Evolutionary conservation across 1,140 invertebrate genomes (phyloP), one percentile per base, ranked within the genome.

Genomic region (Achatina immaculata): DNA sequence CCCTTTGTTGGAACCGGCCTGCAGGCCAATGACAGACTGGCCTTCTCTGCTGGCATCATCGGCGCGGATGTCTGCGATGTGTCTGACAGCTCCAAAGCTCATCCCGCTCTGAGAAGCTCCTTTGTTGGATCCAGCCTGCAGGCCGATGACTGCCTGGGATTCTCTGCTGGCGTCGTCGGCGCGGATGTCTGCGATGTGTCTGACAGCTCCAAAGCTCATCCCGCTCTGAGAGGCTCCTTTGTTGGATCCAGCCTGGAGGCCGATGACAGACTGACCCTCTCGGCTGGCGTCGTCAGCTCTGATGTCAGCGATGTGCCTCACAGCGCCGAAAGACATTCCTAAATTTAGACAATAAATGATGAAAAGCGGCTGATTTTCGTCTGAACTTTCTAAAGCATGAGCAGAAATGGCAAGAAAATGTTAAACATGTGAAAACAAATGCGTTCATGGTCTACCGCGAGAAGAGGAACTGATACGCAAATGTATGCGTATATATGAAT

Each of bases 211-310:
- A 69, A 89, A 51, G n/a, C 78, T 75, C 88, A 98, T 97, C 36
- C 97, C 97, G 16, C 81, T 78, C 78, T 90, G 90, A 36, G 85
- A 88, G 16, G 89, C 90, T 42, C 90, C 90, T 91, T 97, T 98
- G 93, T 98, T 98, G 84, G 95, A 96, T 69, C 96, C 97, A 88
- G 97, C 96, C 90, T 98, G 97, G 34, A 98, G 93, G 79, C 96
- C 96, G 87, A 99, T 98, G 69, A 98, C 94, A 38, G 94, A 94
- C 86, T 98, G 96, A 0, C 96, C 96, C 36, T 96, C 96, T 83
- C 94, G 94, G 69, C 2, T 93, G 72, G 85, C 81, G 38, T 89
- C 88, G 71, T 89, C 89, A 38, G 84, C 85, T 31, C 86, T 81
- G 68, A 91, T 90, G 81, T 91, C 90, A 73, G 89, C 80, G 36